Evolutionary conservation across 2,888 invertebrate genomes (phyloP).

Genomic region (Zygaena filipendulae): DNA sequence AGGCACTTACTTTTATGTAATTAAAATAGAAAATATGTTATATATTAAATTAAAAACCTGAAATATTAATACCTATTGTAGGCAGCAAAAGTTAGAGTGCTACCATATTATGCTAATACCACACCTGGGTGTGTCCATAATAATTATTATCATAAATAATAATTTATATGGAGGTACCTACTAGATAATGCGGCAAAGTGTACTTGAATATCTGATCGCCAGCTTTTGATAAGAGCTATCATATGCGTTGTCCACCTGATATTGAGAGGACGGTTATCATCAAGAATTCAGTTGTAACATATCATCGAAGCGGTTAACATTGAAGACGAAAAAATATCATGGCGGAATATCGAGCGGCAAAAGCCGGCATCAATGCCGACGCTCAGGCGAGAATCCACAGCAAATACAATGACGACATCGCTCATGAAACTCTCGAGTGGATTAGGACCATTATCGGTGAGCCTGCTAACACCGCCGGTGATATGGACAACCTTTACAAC

Average conservation of each 20-base stretch:
- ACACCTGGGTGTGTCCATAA: too few species aligned
- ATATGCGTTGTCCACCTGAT: slow-evolving; percentile 38
- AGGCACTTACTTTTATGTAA: too few species aligned
- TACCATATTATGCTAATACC: too few species aligned
- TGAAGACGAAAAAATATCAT: slow-evolving; percentile 28
- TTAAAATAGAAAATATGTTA: too few species aligned
- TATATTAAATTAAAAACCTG: too few species aligned
- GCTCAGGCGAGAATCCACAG: slow-evolving; percentile 81
- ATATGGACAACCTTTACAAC: slow-evolving; percentile 90
- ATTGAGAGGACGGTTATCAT: slow-evolving; percentile 45
- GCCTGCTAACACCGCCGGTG: slow-evolving; percentile 84
- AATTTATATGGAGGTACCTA: slow-evolving; percentile 26
- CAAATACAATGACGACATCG: slow-evolving; percentile 95
- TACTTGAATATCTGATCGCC: too few species aligned
- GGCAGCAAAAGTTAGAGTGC: too few species aligned
- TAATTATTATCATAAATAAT: slow-evolving; percentile 35
- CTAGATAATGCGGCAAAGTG: slow-evolving; percentile 38
- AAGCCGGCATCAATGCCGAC: slow-evolving; percentile 62
- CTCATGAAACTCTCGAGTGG: slow-evolving; percentile 94
- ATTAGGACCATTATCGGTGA: slow-evolving; percentile 86
- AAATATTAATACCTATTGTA: too few species aligned
- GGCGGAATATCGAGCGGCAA: slow-evolving; percentile 58
- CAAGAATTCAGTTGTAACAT: slow-evolving; percentile 55
- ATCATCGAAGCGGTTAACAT: slow-evolving; percentile 46
- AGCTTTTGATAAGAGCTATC: slow-evolving; percentile 53